Base-by-base conservation (phyloP, 1,140 invertebrate species). In the Brachionus asplanchnoidis region DNA sequence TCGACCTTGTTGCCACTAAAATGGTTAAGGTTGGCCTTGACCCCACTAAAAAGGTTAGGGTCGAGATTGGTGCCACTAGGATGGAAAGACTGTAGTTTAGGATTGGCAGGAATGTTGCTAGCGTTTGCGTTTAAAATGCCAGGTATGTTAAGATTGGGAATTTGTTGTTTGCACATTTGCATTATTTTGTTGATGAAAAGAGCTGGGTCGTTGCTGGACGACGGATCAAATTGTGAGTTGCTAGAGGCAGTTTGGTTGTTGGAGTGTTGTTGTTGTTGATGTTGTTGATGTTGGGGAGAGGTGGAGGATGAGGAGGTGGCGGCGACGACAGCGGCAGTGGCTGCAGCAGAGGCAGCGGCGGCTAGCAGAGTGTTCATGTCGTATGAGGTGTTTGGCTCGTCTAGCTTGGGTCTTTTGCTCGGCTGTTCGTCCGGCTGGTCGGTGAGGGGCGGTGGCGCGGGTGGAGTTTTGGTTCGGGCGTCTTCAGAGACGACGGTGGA, bases 331-430 rank as follows among this genome's bases (percentile, higher is more conserved):
- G 68, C 68, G 8, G 68, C 68, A 9, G 68, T 73, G 4, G 68
- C 68, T 2, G 68, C 68, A 4, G 68, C 68, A 14, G 32, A 40
- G n/a, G 68, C 68, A 2, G 68, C 68, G 12, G 68, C 68, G 7
- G 68, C 68, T 1, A 73, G 36, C 40, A 73, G 40, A 5, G 68
- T 73, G 40, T 73, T 73, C 68, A 73, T 73, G 40, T 73, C 68
- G 36, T 73, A 73, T 1, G 53, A 56, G 53, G 4, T 20, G 4
- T 56, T 56, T 2, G 53, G 4, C 20, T 56, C 53, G 53, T 56
- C 53, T 8, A 56, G n/a, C 8, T 56, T 56, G 53, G 53, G 53
- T 17, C 9, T 56, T 56, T 56, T 56, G 53, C n/a, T 20, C 4
- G 53, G 53, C 53, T 17, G 53, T 9, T 56, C 46, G 46, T n/a